phyloP scores from a whole-genome alignment of 2,113 vertebrate genomes.

The Apteryx mantelli region DNA sequence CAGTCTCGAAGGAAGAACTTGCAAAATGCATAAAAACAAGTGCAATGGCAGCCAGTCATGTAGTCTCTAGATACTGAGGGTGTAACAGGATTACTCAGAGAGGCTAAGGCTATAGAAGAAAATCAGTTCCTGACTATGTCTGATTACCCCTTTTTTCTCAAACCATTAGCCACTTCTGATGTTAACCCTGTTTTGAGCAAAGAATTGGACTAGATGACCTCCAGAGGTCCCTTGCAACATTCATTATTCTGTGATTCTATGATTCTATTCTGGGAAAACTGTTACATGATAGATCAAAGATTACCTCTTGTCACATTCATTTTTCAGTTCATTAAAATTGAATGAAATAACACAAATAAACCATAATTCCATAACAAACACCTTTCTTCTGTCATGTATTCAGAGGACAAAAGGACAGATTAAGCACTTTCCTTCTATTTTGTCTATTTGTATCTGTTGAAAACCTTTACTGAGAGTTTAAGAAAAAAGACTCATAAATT shows the following conservation, averaged over 20 bases:
- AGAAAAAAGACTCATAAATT: neutral
- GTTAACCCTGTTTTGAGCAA: neutral
- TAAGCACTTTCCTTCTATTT: neutral
- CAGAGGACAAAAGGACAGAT: neutral
- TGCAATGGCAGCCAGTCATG: neutral
- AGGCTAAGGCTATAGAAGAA: neutral
- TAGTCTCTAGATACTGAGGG: neutral
- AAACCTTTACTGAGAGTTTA: neutral
- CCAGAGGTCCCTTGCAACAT: neutral
- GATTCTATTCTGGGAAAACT: neutral
- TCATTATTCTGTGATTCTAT: neutral
- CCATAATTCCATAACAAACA: neutral
- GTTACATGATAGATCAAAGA: neutral
- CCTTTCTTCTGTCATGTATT: neutral
- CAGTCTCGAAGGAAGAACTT: neutral
- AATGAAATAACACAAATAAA: neutral
- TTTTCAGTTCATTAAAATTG: neutral
- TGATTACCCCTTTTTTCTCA: neutral
- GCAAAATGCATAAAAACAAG: neutral
- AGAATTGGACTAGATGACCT: neutral
- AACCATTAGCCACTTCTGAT: neutral
- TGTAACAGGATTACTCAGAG: neutral
- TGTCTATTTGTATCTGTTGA: neutral
- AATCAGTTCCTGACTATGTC: neutral
- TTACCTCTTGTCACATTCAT: neutral